These are phyloP conservation scores for Tetrapedia diversipes DNA, from an alignment of 2,888 invertebrate genomes.

Conservation along the genomic window DNA sequence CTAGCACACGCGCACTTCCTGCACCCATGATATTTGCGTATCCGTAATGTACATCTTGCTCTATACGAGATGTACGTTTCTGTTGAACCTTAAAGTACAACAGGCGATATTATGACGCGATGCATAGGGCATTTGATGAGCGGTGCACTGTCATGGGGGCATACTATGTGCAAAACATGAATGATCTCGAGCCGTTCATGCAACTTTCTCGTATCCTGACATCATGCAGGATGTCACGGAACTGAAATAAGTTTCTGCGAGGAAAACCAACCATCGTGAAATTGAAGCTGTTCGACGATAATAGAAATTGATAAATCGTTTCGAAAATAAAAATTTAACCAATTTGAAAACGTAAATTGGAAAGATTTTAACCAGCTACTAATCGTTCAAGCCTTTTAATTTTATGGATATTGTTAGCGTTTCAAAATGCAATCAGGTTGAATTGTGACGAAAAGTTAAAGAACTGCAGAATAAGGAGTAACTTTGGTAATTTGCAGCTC, in stretches of 20 bases:
- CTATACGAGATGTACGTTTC: neutral
- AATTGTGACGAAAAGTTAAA: neutral
- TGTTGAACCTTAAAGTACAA: slow-evolving; percentile 28
- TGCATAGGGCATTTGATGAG: neutral
- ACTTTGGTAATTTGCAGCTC: neutral
- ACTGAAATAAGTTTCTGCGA: neutral
- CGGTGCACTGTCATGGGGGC: neutral
- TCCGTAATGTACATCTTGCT: slow-evolving; percentile 17
- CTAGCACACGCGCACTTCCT: slow-evolving; percentile 72
- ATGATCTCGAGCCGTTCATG: neutral
- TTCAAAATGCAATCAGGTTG: neutral
- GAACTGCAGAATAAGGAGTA: neutral
- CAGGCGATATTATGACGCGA: slow-evolving; percentile 4
- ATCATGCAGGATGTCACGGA: neutral
- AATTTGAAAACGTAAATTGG: neutral
- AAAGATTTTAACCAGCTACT: no score
- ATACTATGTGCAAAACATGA: slow-evolving; percentile 3
- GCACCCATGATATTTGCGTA: slow-evolving; percentile 46
- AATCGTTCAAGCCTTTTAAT: neutral
- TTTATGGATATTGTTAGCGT: neutral
- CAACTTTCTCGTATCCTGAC: neutral
- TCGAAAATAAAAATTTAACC: neutral
- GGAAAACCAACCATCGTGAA: neutral
- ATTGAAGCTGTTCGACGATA: neutral
- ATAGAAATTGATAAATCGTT: neutral